Base-by-base conservation (phyloP, 2,797 vertebrate genomes). In the Macroramphosus scolopax region DNA sequence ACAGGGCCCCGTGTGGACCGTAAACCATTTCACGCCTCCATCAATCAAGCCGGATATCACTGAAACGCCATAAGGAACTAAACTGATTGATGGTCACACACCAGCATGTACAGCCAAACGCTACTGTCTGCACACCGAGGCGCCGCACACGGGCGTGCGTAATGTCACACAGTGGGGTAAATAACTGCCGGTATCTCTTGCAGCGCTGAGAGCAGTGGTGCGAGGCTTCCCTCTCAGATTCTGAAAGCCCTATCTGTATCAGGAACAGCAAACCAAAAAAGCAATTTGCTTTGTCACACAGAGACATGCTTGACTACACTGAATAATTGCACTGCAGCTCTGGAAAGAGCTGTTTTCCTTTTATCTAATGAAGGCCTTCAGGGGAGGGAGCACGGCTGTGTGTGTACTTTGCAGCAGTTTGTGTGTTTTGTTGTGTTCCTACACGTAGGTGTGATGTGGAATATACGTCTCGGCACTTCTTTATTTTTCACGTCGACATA, bases 251-350 rank as follows among this genome's bases (percentile, higher is more conserved):
- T 87, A 88, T 88, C 86, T 83, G 81, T 88, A 89, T 89, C 82
- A 78, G 77, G 69, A 88, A 89, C 78, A 83, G 79, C 78, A 88
- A 88, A 85, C 82, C 60, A 61, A 85, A 88, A 90, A 91, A 87
- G 85, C 86, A 89, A 91, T 90, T 91, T 90, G 86, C 88, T 87
- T 89, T 88, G 88, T 89, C 87, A 90, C 87, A 90, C 86, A 88
- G 75, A 88, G 87, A 83, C 87, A 91, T 87, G 90, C 86, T 88
- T 86, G 85, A 85, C 84, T 89, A 85, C 83, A 68, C 86, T 87
- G 82, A 88, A 89, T 91, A 89, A 91, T 91, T 90, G 87, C 84
- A 77, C 77, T 82, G 89, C 83, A 85, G 83, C 68, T 77, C 68
- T 60, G 67, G 74, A 87, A 88, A 81, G 74, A 88, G 79, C 79